Conservation (phyloP, 1,140 invertebrate species). For the Limonius californicus region DNA sequence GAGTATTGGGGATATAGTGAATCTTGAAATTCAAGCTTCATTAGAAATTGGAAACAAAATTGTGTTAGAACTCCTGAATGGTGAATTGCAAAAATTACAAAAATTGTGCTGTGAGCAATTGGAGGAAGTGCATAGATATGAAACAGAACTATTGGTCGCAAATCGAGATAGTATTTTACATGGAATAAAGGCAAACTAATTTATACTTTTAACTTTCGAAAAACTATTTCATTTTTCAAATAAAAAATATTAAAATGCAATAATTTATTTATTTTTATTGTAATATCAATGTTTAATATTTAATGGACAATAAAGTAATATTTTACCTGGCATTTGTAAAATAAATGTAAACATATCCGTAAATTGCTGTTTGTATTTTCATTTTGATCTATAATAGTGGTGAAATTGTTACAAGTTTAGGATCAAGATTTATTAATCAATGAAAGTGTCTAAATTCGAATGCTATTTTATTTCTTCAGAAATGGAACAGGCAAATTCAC, state of each 20-base stretch:
- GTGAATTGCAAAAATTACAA: background rate
- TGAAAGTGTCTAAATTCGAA: no score
- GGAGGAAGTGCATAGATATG: conserved; percentile 16
- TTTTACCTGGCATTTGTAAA: background rate
- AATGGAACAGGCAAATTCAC: no score
- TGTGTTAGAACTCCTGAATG: background rate
- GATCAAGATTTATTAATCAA: no score
- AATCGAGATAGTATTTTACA: conserved; percentile 21
- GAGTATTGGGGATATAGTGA: conserved; percentile 35
- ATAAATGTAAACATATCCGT: background rate
- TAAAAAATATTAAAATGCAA: no score
- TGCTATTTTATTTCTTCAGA: no score
- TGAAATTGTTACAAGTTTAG: no score
- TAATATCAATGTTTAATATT: no score
- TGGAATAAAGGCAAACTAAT: background rate
- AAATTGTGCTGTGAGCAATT: background rate
- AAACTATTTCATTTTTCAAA: background rate
- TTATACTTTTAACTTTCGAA: no score
- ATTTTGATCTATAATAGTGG: no score
- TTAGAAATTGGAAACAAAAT: background rate
- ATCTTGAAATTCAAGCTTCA: conserved; percentile 24
- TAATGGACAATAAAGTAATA: no score
- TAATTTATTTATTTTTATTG: no score
- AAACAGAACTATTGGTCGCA: conserved; percentile 16
- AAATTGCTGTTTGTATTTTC: background rate